Evolutionary conservation across 2,797 vertebrate genomes (phyloP), one percentile per base, ranked within the genome.

Genomic region (Fundulus diaphanus): DNA sequence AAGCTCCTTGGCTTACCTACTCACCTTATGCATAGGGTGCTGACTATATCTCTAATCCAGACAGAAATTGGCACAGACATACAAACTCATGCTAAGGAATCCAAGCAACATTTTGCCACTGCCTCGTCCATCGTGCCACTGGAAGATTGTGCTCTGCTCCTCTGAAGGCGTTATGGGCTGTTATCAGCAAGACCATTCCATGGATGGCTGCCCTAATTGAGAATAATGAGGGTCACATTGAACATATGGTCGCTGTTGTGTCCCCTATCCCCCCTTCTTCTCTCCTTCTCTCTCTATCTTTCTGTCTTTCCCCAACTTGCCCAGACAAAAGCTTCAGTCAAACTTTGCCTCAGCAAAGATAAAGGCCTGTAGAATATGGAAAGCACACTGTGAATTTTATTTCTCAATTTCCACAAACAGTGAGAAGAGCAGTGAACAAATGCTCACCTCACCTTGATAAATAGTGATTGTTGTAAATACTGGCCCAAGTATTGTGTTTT

Each of bases 171-270:
- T 95, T 95, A 93, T 90, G 93, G 92, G 92, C 94, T 94, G 91
- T 94, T 95, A 95, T 95, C 95, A 95, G 95, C 94, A 90, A 95
- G 94, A 95, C 94, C 93, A 94, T 94, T 95, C 94, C 95, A 96
- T 95, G 95, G 95, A 95, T 96, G 95, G 94, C 95, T 96, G 95
- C 95, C 93, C 95, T 96, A 96, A 96, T 96, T 95, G 95, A 96
- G 95, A 96, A 96, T 96, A 96, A 96, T 96, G 95, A 96, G 95
- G 95, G 95, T 96, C 95, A 96, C 95, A 95, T 96, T 96, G 95
- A 96, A 94, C 95, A 96, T 96, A 96, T 96, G 95, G 95, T 95
- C 92, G 92, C 94, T 95, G 95, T 95, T 95, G 93, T 93, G 93
- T 94, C 92, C 94, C 92, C 87, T 93, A 90, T 91, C 89, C 89